Base-by-base conservation (phyloP, 1,140 invertebrate species). In the Calosoma granatense region DNA sequence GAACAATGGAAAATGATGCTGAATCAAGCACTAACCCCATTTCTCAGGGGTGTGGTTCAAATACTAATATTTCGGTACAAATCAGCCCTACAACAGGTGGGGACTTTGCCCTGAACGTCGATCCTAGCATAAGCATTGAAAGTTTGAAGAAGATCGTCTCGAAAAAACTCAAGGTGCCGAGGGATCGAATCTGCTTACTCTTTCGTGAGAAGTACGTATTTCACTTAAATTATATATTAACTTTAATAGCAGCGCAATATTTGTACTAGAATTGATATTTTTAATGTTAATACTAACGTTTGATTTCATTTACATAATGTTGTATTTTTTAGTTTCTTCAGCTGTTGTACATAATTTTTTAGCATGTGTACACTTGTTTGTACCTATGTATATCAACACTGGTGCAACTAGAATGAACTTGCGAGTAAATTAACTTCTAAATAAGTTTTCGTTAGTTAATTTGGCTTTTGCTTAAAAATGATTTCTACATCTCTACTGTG, bases 11-110 rank as follows among this genome's bases (percentile, higher is more conserved):
- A 65, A 67, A 71, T 61, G 65, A 58, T 59, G 63, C 67, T 51
- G 65, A 70, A 62, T 63, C 70, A 26, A 67, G 64, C 58, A 63
- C 62, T 64, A 70, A 69, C 67, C 67, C 68, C 63, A 68, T 67
- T 67, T 66, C 68, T 51, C 65, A 70, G 69, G 81, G 81, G 81
- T 84, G 81, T 83, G 81, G 81, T 80, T 81, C 75, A 69, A 75
- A 78, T 65, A 77, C 80, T 62, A 75, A 80, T 71, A 88, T 89
- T 73, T 88, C 83, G 68, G 80, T 91, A 66, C 87, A 83, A 75
- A 86, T 91, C 68, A 87, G 84, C 67, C 92, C 91, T 61, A 94
- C 91, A 55, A 95, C 90, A 58, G 92, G 92, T 65, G 90, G 91
- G 66, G 88, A 87, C 67, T 92, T 94, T 72, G 83, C 88, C 64